Evolutionary conservation across 2,113 vertebrate genomes (phyloP).

Genomic region (Ardeotis arabs): DNA sequence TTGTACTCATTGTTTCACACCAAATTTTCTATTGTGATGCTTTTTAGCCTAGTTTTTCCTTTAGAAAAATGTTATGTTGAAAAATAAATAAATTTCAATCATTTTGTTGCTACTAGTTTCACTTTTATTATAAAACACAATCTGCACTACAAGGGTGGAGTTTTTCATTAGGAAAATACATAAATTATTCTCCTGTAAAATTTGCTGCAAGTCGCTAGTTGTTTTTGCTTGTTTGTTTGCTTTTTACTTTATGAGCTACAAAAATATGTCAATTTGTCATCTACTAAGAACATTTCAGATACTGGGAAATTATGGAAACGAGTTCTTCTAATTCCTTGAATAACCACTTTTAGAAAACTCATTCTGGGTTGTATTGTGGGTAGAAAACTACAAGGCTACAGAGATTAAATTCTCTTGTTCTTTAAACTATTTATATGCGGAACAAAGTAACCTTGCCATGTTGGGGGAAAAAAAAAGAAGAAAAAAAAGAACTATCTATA

Average conservation of each 20-base stretch:
- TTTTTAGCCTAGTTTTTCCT: background rate
- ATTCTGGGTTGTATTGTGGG: background rate
- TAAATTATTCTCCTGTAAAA: background rate
- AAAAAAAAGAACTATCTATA: background rate
- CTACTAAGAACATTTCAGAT: background rate
- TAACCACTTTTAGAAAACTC: background rate
- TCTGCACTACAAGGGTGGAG: rapidly evolving
- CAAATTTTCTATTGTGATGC: background rate
- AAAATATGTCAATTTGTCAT: background rate
- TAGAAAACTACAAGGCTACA: background rate
- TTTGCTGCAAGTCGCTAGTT: background rate
- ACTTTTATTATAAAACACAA: background rate
- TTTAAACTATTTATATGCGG: background rate
- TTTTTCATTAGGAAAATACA: background rate
- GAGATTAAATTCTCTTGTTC: background rate
- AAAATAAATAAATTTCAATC: background rate
- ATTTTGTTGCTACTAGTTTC: background rate
- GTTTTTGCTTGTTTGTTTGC: background rate
- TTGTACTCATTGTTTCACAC: background rate
- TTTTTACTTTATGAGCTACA: background rate
- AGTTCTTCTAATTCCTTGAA: background rate
- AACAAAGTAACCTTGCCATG: background rate
- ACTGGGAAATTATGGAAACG: background rate
- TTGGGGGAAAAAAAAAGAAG: background rate
- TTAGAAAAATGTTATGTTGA: background rate